phyloP scores from a whole-genome alignment of 1,140 invertebrate genomes.

The Phortica variegata region DNA sequence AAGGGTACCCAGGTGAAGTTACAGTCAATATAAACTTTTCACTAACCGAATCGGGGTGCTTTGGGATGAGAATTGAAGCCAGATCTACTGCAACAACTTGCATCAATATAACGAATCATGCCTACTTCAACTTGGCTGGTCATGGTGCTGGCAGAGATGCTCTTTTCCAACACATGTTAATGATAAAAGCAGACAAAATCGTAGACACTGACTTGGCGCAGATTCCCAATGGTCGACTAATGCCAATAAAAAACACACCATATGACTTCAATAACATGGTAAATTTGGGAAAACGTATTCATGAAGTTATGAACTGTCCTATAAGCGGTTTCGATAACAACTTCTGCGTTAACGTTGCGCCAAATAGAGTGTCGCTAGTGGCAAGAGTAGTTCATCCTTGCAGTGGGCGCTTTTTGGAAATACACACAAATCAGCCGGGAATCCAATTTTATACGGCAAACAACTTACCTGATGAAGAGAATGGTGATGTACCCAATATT shows the following conservation, averaged over 20 bases:
- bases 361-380: slow-evolving; percentile 34
- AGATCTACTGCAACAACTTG: slow-evolving; percentile 75
- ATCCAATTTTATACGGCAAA: slow-evolving; percentile 88
- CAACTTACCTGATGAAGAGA: slow-evolving; percentile 64
- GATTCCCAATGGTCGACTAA: slow-evolving; percentile 78
- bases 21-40: slow-evolving; percentile 70
- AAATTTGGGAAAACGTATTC: slow-evolving; percentile 58
- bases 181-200: slow-evolving; percentile 73
- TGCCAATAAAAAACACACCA: slow-evolving; percentile 63
- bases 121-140: slow-evolving; percentile 90
- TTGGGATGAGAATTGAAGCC: slow-evolving; percentile 74
- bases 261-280: slow-evolving; percentile 70
- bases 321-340: slow-evolving; percentile 73
- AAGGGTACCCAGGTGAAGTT: slow-evolving; percentile 82
- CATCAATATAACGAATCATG: slow-evolving; percentile 88
- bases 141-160: slow-evolving; percentile 61
- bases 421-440: slow-evolving; percentile 83
- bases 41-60: slow-evolving; percentile 69
- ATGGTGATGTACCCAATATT: slow-evolving; percentile 46
- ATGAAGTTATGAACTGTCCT: slow-evolving; percentile 43
- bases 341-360: slow-evolving; percentile 63
- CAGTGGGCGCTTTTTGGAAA: slow-evolving; percentile 72
- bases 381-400: slow-evolving; percentile 66
- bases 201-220: slow-evolving; percentile 70
- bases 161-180: slow-evolving; percentile 72